Base-by-base conservation (phyloP, 2,888 invertebrate genomes). In the Trisateles emortualis region DNA sequence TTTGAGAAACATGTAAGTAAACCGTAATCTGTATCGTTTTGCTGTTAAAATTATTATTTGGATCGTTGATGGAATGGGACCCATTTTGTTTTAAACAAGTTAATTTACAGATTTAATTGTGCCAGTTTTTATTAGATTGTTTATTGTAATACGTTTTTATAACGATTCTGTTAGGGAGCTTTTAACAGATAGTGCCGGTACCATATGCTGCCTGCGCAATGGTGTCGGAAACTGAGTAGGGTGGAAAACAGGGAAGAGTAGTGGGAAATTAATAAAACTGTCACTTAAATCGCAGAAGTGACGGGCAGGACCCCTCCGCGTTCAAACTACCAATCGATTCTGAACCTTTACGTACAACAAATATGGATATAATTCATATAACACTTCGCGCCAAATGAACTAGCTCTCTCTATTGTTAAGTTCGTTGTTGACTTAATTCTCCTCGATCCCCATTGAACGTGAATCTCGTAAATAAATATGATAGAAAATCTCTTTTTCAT, bases 211-310 rank as follows among this genome's bases (percentile, higher is more conserved):
- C 82, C 84, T 77, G 74, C 79, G 81, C 79, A 80, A 72, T 75
- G 87, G 86, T 90, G 94, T 93, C 81, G 79, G 79, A 81, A 81
- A 81, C 81, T 72, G 81, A 81, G 76, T 79, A 79, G 90, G 90
- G 90, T 89, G 88, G 84, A 85, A 87, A 87, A 86, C 79, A 78
- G 85, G 87, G 87, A 89, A 85, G 87, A 88, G 84, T 79, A 79
- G 83, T 87, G 94, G 93, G 93, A 95, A 95, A 95, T 95, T 95
- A 95, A 95, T 95, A 95, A 95, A 95, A 94, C 94, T 95, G 95
- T 95, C 95, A 95, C 94, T 95, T 94, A 94, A 94, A 93, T 92
- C 84, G 86, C 86, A 88, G 80, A 87, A 89, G 86, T 89, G 90
- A 88, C 87, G 79, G 82, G 75, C 74, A 76, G 78, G 75, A 72